These are phyloP conservation scores for Agraylea sexmaculata DNA, from an alignment of 1,140 invertebrate genomes.

Conservation along the genomic window DNA sequence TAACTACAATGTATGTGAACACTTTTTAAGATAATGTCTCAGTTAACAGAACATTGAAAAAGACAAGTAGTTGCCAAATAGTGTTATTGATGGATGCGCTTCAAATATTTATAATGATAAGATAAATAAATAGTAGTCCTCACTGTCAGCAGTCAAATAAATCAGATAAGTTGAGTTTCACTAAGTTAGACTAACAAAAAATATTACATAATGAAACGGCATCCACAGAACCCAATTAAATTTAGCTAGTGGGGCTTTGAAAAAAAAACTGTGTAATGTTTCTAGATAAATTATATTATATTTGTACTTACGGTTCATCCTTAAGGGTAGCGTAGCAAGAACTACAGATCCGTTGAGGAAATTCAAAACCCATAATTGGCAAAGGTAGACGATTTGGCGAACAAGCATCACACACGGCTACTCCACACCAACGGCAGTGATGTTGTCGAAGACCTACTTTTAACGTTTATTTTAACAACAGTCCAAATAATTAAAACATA, in stretches of 20 bases:
- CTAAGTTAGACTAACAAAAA: too few relatives aligned
- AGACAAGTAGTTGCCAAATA: not conserved
- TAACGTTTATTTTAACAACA: conserved; percentile 3
- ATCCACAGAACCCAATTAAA: too few relatives aligned
- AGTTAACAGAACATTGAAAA: not conserved
- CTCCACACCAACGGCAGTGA: conserved; percentile 82
- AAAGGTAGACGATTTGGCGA: conserved; percentile 78
- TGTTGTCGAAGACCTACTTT: conserved; percentile 62
- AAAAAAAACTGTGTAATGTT: not conserved
- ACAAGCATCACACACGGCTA: conserved; percentile 87
- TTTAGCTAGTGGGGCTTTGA: not conserved
- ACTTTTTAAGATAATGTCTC: conserved; percentile 5
- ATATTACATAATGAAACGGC: too few relatives aligned
- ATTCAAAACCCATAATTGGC: conserved; percentile 95
- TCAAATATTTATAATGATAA: not conserved
- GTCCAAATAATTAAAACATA: too few relatives aligned
- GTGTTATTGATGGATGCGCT: not conserved
- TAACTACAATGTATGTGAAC: not conserved
- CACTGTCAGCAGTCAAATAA: too few relatives aligned
- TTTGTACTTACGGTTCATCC: conserved; percentile 75
- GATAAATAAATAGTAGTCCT: not conserved
- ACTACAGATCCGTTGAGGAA: conserved; percentile 91
- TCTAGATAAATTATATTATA: too few relatives aligned
- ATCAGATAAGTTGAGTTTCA: too few relatives aligned
- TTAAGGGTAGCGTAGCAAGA: conserved; percentile 74